phyloP scores from a whole-genome alignment of 2,797 vertebrate genomes.

The Buphagus erythrorhynchus region DNA sequence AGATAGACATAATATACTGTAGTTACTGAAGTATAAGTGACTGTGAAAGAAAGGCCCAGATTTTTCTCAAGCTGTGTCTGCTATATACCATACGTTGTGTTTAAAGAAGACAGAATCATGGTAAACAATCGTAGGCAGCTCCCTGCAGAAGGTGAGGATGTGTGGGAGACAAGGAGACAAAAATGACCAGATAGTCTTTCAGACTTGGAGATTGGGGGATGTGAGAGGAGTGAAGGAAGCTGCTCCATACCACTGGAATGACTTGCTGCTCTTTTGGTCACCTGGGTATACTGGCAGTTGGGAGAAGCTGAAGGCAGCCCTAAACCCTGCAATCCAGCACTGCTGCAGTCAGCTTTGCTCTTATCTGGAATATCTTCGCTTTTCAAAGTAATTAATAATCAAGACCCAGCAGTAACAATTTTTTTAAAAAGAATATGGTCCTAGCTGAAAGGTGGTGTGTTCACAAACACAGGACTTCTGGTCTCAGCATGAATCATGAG shows the following conservation, averaged over 20 bases:
- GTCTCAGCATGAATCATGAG: not conserved
- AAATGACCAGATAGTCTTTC: not conserved
- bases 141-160: not conserved
- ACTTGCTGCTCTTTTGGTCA: not conserved
- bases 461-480: not conserved
- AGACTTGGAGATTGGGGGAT: not conserved
- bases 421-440: not conserved
- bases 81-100: slow-evolving; percentile 7
- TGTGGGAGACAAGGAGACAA: not conserved
- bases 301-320: not conserved
- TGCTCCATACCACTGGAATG: not conserved
- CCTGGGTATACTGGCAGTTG: not conserved
- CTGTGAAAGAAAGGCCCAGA: slow-evolving; percentile 23
- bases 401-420: not conserved
- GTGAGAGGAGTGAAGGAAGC: not conserved
- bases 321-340: not conserved
- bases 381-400: not conserved
- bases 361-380: not conserved
- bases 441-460: not conserved
- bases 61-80: slow-evolving; percentile 53
- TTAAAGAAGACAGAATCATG: not conserved
- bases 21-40: slow-evolving; percentile 29
- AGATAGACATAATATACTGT: slow-evolving; percentile 32
- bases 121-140: slow-evolving; percentile 11
- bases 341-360: not conserved